phyloP scores from a whole-genome alignment of 2,888 invertebrate genomes.

The Parascotia fuliginaria region DNA sequence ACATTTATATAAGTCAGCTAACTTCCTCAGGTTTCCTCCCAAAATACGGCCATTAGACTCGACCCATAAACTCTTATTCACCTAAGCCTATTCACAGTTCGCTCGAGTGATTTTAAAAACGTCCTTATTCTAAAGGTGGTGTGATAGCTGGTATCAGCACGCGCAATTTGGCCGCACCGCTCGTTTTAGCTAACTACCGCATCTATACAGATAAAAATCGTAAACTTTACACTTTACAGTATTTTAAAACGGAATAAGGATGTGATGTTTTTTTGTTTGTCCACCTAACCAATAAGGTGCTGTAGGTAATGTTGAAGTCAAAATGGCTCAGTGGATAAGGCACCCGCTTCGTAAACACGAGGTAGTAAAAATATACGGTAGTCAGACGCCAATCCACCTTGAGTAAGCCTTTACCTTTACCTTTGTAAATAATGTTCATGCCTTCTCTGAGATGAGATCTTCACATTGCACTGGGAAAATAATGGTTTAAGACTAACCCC shows the following conservation, averaged over 20 bases:
- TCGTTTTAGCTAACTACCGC: slow-evolving; percentile 46
- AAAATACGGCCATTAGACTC: slow-evolving; percentile 30
- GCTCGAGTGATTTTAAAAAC: slow-evolving; percentile 60
- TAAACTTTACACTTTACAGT: slow-evolving; percentile 37
- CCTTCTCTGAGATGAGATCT: too few relatives aligned
- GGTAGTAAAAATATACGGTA: too few relatives aligned
- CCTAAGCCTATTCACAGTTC: slow-evolving; percentile 48
- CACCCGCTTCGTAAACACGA: too few relatives aligned
- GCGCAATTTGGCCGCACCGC: slow-evolving; percentile 62
- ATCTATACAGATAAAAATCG: slow-evolving; percentile 51
- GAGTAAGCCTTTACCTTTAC: too few relatives aligned
- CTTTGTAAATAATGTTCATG: too few relatives aligned
- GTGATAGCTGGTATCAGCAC: slow-evolving; percentile 53
- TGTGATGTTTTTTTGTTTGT: background rate
- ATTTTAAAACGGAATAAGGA: slow-evolving; percentile 21
- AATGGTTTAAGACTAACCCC: too few relatives aligned
- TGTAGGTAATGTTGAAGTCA: too few relatives aligned
- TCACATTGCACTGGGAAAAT: too few relatives aligned
- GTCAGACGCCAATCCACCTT: too few relatives aligned
- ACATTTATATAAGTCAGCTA: background rate
- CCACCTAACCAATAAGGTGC: too few relatives aligned
- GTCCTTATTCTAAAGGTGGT: slow-evolving; percentile 52
- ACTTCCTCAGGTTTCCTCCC: slow-evolving; percentile 1
- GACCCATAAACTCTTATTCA: slow-evolving; percentile 41
- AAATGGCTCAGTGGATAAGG: too few relatives aligned